Base-by-base conservation (phyloP, 92 coral and sea anemone genomes). In the Siderastrea radians region DNA sequence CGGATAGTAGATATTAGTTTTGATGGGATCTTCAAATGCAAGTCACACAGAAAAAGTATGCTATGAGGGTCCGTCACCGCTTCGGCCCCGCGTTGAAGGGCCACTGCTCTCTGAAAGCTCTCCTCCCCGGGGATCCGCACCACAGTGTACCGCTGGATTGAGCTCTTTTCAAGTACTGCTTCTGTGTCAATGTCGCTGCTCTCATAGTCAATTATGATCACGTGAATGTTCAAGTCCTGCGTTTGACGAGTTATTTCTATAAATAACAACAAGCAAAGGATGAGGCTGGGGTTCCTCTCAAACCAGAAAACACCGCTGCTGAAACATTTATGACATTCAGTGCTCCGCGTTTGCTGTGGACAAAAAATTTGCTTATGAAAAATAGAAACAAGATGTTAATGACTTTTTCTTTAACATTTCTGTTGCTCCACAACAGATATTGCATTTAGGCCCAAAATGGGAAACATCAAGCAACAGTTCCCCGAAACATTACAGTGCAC, bases 81-180 rank as follows among this genome's bases (percentile, higher is more conserved):
- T n/a, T 91, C 94, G 6, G 98, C 95, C 12, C 99, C 99, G 48
- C 77, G 91, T 78, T 98, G 99, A 49, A 98, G 84, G 43, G 98
- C 98, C 65, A 86, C 81, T 51, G 99, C 98, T 66, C 98, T 90
- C 68, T 92, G 94, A 78, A 98, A 98, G 49, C 67, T 84, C 77
- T 92, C 90, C 72, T 92, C 76, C 43, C 84, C 86, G 58, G 97
- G 90, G 58, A 93, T 49, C 57, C 78, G 90, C 49, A 94, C 93
- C 19, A 92, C 86, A 50, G 90, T 84, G 68, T 90, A 94, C 84
- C 88, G 82, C 62, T 64, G 86, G 65, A 98, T 65, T 5, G 96
- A 80, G 75, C 98, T 95, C 49, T 79, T 89, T 61, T 67, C 73
- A 3, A 98, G 75, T 26, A 89, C 90, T 52, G 74, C 87, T 72